A percentile compares a stretch with the other conserved stretches of the same genome.
Conservation (phyloP, 1,140 invertebrate genomes). For the Aphis gossypii region DNA sequence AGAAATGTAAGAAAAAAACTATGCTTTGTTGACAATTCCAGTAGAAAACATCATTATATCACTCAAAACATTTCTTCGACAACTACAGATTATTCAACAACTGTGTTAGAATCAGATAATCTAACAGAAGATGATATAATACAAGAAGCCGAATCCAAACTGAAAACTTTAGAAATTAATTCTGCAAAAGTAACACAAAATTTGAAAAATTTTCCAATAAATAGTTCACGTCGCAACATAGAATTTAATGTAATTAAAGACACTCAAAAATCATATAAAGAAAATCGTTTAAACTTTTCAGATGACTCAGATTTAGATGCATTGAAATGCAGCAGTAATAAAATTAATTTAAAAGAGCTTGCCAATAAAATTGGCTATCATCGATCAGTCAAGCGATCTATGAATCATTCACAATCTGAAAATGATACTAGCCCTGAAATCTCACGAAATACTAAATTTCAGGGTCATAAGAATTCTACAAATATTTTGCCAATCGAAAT, state of each 20-base stretch:
- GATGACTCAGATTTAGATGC: neutral
- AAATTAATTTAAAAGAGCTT: conserved; percentile 39
- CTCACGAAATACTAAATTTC: neutral
- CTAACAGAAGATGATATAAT: conserved; percentile 49
- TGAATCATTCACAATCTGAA: neutral
- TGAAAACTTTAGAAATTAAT: neutral
- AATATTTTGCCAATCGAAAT: neutral
- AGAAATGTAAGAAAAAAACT: conserved; percentile 37
- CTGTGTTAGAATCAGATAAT: conserved; percentile 34
- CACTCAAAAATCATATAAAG: neutral
- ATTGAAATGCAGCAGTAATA: neutral
- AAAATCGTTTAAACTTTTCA: conserved; percentile 34
- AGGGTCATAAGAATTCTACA: neutral
- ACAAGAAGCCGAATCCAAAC: neutral
- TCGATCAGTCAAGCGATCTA: conserved; percentile 4
- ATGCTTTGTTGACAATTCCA: neutral
- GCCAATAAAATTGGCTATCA: conserved; percentile 50
- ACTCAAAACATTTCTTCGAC: conserved; percentile 33
- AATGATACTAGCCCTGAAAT: conserved; percentile 10
- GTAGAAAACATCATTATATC: neutral
- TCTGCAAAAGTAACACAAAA: conserved; percentile 7
- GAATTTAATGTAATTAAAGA: neutral
- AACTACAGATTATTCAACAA: conserved; percentile 46
- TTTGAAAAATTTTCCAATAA: neutral
- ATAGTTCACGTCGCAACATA: neutral